phyloP scores from a whole-genome alignment of 2,888 invertebrate species.

The Dryococelus australis region DNA sequence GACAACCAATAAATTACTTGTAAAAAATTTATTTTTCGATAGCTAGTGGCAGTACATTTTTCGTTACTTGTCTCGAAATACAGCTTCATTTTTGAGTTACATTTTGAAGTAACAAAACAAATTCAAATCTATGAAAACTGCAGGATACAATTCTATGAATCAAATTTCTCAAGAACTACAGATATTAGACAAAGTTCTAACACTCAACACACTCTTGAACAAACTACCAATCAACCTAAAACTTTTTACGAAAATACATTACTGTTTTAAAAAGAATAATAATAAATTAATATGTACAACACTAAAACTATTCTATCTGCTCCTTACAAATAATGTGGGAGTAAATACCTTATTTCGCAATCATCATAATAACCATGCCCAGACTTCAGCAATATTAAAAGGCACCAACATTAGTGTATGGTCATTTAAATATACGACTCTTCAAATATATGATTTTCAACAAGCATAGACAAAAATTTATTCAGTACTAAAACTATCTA shows the following conservation, averaged over 20 bases:
- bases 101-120: not conserved
- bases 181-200: not conserved
- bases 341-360: not conserved
- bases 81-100: not conserved
- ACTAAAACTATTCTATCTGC: not conserved
- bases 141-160: not conserved
- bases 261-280: not conserved
- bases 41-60: constrained; percentile 7
- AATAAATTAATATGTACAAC: constrained; percentile 9
- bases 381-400: constrained; percentile 13
- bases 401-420: constrained; percentile 27
- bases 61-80: not conserved
- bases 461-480: constrained; percentile 26
- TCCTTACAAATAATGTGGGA: not conserved
- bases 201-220: not conserved
- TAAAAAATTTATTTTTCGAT: not conserved
- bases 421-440: constrained; percentile 3
- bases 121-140: not conserved
- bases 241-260: not conserved
- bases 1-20: not conserved
- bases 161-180: not conserved
- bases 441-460: not conserved
- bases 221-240: not conserved
- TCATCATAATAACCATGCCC: not conserved
- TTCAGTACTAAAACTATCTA: constrained; percentile 18